Evolutionary conservation across 2,797 vertebrate species (phyloP).

Genomic region (Lutjanus campechanus): DNA sequence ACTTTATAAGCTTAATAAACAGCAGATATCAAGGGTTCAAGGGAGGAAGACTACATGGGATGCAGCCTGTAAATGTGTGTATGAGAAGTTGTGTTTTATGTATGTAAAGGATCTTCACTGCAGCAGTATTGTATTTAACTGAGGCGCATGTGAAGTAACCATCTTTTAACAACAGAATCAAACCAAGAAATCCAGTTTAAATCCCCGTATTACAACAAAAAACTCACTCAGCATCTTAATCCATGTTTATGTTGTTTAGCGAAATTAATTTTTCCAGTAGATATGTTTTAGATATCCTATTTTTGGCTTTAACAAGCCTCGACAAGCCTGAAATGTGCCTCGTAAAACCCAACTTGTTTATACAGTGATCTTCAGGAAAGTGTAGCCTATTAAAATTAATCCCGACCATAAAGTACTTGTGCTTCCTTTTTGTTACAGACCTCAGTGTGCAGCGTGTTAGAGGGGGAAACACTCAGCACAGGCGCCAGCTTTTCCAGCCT

Average conservation of each 20-base stretch:
- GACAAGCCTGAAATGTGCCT: constrained; percentile 6
- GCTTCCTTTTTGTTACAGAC: constrained; percentile 73
- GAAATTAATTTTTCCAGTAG: background rate
- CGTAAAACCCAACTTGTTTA: constrained; percentile 19
- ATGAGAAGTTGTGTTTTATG: background rate
- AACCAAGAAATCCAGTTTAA: background rate
- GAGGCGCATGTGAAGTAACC: background rate
- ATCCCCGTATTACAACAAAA: background rate
- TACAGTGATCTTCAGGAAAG: background rate
- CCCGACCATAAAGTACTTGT: background rate
- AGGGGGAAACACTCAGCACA: constrained; percentile 86
- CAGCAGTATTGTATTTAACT: background rate
- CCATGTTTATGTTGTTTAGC: background rate
- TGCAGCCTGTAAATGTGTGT: background rate
- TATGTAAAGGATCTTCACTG: background rate
- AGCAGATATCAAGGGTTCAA: background rate
- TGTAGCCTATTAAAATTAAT: constrained; percentile 6
- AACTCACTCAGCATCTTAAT: background rate
- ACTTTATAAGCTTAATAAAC: background rate
- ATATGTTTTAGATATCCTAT: background rate
- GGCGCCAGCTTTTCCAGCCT: constrained; percentile 86
- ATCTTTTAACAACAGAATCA: background rate
- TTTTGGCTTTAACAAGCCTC: background rate
- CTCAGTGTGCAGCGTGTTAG: constrained; percentile 89
- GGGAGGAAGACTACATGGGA: background rate